phyloP scores from a whole-genome alignment of 2,888 invertebrate genomes.

The Chorisops tibialis region DNA sequence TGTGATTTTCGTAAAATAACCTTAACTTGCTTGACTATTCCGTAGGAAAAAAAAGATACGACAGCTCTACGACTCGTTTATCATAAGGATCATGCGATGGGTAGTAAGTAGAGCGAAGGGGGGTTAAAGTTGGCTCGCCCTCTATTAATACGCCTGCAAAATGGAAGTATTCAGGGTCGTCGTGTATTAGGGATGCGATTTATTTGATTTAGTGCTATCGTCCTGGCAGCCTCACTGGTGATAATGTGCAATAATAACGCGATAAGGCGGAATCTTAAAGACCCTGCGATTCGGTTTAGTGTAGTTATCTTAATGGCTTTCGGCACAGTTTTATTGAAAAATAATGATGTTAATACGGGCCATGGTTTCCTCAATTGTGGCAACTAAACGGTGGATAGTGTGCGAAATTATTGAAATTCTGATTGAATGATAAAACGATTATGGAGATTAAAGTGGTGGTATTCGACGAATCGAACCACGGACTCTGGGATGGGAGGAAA shows the following conservation, averaged over 20 bases:
- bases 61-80: slow-evolving; percentile 5
- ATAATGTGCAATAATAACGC: slow-evolving; percentile 33
- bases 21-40: background rate
- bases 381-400: slow-evolving; percentile 17
- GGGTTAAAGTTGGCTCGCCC: slow-evolving; percentile 16
- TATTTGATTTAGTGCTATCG: slow-evolving; percentile 39
- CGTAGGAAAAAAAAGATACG: background rate
- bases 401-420: slow-evolving; percentile 14
- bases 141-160: slow-evolving; percentile 16
- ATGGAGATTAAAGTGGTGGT: background rate
- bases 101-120: background rate
- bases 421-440: slow-evolving; percentile 4
- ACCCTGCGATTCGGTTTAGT: slow-evolving; percentile 33
- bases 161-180: slow-evolving; percentile 23
- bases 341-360: slow-evolving; percentile 35
- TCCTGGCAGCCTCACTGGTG: slow-evolving; percentile 30
- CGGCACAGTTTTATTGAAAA: slow-evolving; percentile 42
- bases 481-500: too few species aligned
- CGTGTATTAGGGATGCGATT: slow-evolving; percentile 38
- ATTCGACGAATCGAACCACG: too few species aligned
- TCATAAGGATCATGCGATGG: slow-evolving; percentile 10
- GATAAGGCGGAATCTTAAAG: slow-evolving; percentile 32
- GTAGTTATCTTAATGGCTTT: slow-evolving; percentile 42
- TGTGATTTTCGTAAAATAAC: slow-evolving; percentile 14
- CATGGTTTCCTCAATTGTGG: slow-evolving; percentile 32